Evolutionary conservation across 1,140 invertebrate genomes (phyloP).

Genomic region (Carcinoscorpius rotundicauda): DNA sequence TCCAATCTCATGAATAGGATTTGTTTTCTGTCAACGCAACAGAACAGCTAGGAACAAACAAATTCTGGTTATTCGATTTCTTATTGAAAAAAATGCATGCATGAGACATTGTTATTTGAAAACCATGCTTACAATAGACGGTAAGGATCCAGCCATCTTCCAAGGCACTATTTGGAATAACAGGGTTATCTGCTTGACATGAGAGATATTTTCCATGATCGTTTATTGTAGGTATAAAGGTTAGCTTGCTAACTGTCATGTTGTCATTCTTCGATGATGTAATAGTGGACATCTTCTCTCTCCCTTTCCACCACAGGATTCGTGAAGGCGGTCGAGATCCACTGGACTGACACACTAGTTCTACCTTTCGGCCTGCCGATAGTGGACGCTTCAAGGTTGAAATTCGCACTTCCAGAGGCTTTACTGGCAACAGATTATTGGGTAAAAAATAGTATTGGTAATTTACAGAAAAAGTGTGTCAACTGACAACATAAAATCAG

Average conservation of each 20-base stretch:
- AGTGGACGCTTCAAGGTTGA: constrained; percentile 46
- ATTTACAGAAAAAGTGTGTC: no score
- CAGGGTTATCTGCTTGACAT: constrained; percentile 67
- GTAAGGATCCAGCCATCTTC: constrained; percentile 10
- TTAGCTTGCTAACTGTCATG: constrained; percentile 20
- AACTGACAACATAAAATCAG: no score
- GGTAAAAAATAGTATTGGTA: no score
- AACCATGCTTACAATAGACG: no score
- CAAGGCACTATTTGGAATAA: constrained; percentile 17
- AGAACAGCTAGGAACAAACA: no score
- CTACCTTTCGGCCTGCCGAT: constrained; percentile 59
- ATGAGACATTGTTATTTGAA: no score
- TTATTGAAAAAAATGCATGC: no score
- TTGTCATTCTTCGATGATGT: constrained; percentile 21
- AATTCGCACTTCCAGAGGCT: constrained; percentile 61
- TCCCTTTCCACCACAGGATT: constrained; percentile 64
- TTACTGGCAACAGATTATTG: constrained; percentile 42
- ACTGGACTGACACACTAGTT: constrained; percentile 63
- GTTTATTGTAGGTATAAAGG: constrained; percentile 47
- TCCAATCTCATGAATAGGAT: no score
- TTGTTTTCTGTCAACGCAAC: no score
- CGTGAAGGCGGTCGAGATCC: constrained; percentile 71
- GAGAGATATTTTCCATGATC: constrained; percentile 68
- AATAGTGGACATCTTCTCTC: constrained; percentile 5
- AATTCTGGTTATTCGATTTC: no score